Evolutionary conservation across 1,140 invertebrate genomes (phyloP).

Genomic region (Drosophila kepulauana): DNA sequence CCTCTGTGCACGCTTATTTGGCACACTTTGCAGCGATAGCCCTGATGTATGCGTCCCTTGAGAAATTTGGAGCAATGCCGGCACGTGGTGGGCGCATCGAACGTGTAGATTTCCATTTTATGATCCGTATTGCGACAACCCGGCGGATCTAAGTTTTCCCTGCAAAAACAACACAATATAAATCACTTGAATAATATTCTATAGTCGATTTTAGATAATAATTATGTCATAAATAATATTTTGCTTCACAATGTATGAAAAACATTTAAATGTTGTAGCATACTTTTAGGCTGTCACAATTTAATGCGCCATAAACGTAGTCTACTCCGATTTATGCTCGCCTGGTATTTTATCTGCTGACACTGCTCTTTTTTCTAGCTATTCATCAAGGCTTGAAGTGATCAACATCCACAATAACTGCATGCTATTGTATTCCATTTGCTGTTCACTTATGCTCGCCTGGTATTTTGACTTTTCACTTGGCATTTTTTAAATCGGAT

Average conservation of each 20-base stretch:
- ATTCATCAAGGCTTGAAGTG: too few relatives aligned
- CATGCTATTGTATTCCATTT: too few relatives aligned
- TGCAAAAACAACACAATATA: constrained; percentile 74
- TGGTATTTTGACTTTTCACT: too few relatives aligned
- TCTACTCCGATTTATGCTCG: too few relatives aligned
- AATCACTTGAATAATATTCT: background rate
- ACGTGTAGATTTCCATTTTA: constrained; percentile 95
- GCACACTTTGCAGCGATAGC: constrained; percentile 92
- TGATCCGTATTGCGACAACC: constrained; percentile 92
- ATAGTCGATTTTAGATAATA: background rate
- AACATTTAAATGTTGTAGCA: too few relatives aligned
- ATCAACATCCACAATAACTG: too few relatives aligned
- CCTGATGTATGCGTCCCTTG: constrained; percentile 93
- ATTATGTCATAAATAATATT: background rate
- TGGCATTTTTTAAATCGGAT: too few relatives aligned
- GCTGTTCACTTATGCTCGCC: too few relatives aligned
- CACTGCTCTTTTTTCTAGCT: too few relatives aligned
- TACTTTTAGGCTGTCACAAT: background rate
- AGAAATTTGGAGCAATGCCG: constrained; percentile 94
- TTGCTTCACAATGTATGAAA: too few relatives aligned
- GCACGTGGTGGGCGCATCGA: constrained; percentile 92
- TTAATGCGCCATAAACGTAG: too few relatives aligned
- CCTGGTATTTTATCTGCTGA: too few relatives aligned
- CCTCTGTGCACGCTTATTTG: constrained; percentile 90
- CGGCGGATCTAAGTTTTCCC: constrained; percentile 94